phyloP scores from a whole-genome alignment of 2,888 invertebrate genomes.

The Glyphotaelius pellucidus region DNA sequence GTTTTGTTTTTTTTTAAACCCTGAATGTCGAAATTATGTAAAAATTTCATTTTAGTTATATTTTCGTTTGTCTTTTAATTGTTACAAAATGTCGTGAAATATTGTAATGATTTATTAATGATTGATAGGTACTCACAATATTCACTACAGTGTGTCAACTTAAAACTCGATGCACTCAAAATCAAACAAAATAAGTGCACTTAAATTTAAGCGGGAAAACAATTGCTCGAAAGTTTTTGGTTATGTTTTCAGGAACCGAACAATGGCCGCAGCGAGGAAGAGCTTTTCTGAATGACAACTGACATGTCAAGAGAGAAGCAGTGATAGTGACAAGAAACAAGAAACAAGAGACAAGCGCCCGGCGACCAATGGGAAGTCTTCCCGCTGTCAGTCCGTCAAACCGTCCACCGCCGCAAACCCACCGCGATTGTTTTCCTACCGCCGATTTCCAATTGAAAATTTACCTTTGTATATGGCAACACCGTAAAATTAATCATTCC shows the following conservation, averaged over 20 bases:
- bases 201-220: slow-evolving; percentile 20
- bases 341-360: slow-evolving; percentile 36
- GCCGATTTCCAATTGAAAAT: slow-evolving; percentile 56
- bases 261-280: slow-evolving; percentile 17
- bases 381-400: slow-evolving; percentile 59
- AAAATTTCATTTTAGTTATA: no score
- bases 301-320: slow-evolving; percentile 41
- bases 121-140: slow-evolving; percentile 20
- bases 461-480: slow-evolving; percentile 62
- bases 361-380: slow-evolving; percentile 52
- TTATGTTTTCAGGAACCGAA: background rate
- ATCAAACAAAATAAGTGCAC: slow-evolving; percentile 39
- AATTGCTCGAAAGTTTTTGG: background rate
- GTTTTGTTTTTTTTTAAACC: no score
- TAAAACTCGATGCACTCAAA: slow-evolving; percentile 26
- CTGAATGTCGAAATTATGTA: background rate
- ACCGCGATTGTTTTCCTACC: slow-evolving; percentile 65
- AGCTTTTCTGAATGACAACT: slow-evolving; percentile 36
- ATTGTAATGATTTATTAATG: background rate
- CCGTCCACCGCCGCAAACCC: slow-evolving; percentile 64
- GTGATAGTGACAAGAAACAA: background rate
- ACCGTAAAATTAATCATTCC: slow-evolving; percentile 63
- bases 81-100: background rate
- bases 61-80: background rate
- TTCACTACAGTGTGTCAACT: slow-evolving; percentile 20